Evolutionary conservation across 2,888 invertebrate genomes (phyloP).

Genomic region (Operophtera brumata): DNA sequence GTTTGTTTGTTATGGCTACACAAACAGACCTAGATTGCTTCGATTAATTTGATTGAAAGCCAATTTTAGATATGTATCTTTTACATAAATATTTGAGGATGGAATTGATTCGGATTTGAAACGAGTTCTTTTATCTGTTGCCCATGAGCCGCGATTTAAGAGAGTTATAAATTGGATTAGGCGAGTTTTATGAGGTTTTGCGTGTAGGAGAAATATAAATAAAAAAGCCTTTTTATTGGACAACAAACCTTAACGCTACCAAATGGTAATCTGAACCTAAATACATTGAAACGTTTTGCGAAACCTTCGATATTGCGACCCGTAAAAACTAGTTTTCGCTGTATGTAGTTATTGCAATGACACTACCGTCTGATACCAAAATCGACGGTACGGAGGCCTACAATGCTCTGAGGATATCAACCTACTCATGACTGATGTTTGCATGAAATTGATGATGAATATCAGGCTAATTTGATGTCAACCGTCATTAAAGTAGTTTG

Average conservation of each 20-base stretch:
- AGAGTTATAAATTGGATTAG: constrained; percentile 26
- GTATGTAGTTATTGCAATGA: too few species aligned
- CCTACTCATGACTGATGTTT: too few species aligned
- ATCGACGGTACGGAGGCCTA: too few species aligned
- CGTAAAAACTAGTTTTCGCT: too few species aligned
- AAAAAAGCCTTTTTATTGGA: constrained; percentile 29
- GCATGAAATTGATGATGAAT: too few species aligned
- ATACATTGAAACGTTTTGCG: constrained; percentile 5
- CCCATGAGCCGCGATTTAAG: constrained; percentile 25
- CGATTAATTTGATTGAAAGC: constrained; percentile 34
- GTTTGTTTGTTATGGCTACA: constrained; percentile 29
- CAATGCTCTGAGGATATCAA: too few species aligned
- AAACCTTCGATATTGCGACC: neutral
- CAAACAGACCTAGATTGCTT: constrained; percentile 31
- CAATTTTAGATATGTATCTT: constrained; percentile 27
- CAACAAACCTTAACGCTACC: constrained; percentile 17
- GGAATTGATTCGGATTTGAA: constrained; percentile 23
- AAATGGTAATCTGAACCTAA: constrained; percentile 4
- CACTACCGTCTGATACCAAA: too few species aligned
- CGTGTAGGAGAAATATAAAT: constrained; percentile 23
- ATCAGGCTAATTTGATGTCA: too few species aligned
- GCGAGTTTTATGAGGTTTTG: constrained; percentile 17
- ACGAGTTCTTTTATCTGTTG: constrained; percentile 26
- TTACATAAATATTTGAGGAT: constrained; percentile 16
- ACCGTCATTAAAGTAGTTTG: too few species aligned